A percentile compares a stretch with the other conserved stretches of the same genome.
These are phyloP conservation scores for Cololabis saira DNA, from an alignment of 2,113 vertebrate genomes.

Conservation along the genomic window DNA sequence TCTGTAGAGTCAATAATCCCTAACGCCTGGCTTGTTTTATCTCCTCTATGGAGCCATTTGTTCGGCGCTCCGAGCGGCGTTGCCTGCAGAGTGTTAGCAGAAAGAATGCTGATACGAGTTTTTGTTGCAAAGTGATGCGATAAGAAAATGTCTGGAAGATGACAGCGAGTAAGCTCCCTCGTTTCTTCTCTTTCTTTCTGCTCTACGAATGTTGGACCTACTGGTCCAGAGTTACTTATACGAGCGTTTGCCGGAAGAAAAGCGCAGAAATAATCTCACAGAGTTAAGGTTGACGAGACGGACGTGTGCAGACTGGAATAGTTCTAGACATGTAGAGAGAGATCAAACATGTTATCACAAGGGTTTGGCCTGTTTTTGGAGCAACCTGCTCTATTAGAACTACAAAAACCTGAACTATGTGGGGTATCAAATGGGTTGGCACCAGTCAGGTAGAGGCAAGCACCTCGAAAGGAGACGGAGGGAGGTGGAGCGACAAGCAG, in stretches of 20 bases:
- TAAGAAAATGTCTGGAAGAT: slow-evolving; percentile 23
- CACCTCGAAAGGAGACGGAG: too few species aligned
- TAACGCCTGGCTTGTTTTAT: slow-evolving; percentile 51
- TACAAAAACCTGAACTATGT: too few species aligned
- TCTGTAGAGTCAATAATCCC: slow-evolving; percentile 39
- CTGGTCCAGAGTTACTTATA: not conserved
- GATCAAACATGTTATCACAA: too few species aligned
- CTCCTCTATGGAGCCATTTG: slow-evolving; percentile 42
- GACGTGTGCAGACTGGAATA: too few species aligned
- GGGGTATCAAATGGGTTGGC: too few species aligned
- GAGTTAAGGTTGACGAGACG: not conserved
- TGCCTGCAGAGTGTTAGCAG: slow-evolving; percentile 30
- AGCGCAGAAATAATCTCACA: slow-evolving; percentile 7
- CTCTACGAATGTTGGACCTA: slow-evolving; percentile 4
- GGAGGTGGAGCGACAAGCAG: too few species aligned
- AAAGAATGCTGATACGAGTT: slow-evolving; percentile 37
- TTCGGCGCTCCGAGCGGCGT: slow-evolving; percentile 26
- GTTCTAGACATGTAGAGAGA: too few species aligned
- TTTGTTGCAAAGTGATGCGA: slow-evolving; percentile 25
- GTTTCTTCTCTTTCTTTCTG: not conserved
- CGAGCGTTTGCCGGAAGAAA: not conserved
- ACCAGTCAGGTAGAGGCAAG: too few species aligned
- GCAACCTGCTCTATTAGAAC: too few species aligned
- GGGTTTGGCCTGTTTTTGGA: too few species aligned
- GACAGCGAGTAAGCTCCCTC: not conserved